These are phyloP conservation scores for Zygaena filipendulae DNA, from an alignment of 2,888 invertebrate genomes.

Conservation along the genomic window DNA sequence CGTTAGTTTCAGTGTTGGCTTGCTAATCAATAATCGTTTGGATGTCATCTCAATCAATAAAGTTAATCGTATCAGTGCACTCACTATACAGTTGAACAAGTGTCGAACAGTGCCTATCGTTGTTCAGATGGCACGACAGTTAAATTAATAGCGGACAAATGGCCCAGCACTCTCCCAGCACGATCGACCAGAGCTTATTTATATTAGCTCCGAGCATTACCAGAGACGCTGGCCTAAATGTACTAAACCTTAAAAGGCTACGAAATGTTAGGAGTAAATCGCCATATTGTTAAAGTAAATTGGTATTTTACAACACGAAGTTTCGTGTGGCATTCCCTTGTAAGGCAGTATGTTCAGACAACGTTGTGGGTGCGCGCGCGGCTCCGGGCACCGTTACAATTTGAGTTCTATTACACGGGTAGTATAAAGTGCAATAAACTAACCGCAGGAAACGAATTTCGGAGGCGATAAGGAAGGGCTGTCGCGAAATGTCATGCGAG, in stretches of 20 bases:
- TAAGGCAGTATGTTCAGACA: conserved; percentile 24
- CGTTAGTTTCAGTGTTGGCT: too few relatives aligned
- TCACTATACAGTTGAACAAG: too few relatives aligned
- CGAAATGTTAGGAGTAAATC: conserved; percentile 50
- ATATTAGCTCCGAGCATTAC: conserved; percentile 38
- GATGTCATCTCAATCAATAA: conserved; percentile 11
- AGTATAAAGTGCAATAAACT: too few relatives aligned
- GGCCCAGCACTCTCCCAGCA: conserved; percentile 21
- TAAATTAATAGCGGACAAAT: conserved; percentile 39
- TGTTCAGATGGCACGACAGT: conserved; percentile 27
- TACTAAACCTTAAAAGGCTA: conserved; percentile 46
- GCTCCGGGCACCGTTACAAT: too few relatives aligned
- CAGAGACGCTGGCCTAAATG: conserved; percentile 45
- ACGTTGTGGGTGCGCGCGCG: too few relatives aligned
- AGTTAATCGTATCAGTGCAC: conserved; percentile 7
- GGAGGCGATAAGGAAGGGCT: too few relatives aligned
- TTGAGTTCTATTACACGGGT: too few relatives aligned
- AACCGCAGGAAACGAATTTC: too few relatives aligned
- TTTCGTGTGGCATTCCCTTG: conserved; percentile 45
- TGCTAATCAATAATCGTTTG: too few relatives aligned
- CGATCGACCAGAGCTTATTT: conserved; percentile 28
- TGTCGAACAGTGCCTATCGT: conserved; percentile 20
- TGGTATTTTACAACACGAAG: conserved; percentile 57
- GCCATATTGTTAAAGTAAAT: conserved; percentile 62
- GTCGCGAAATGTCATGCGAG: conserved; percentile 40